These are phyloP conservation scores for Dasypogon diadema DNA, from an alignment of 2,888 invertebrate genomes.

Conservation along the genomic window DNA sequence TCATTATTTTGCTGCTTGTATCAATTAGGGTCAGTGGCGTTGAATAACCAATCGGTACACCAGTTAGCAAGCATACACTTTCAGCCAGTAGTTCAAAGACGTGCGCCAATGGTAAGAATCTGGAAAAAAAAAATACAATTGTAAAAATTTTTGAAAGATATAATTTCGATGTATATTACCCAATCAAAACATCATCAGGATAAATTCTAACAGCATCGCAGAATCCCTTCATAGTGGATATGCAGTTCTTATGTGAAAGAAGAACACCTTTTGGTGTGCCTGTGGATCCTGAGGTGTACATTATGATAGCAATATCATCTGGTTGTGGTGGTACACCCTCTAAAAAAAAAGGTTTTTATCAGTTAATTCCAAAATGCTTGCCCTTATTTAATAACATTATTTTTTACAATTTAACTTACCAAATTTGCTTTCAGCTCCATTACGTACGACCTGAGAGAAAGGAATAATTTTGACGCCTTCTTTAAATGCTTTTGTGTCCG, in stretches of 20 bases:
- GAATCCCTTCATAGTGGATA: slow-evolving; percentile 84
- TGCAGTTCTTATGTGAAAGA: slow-evolving; percentile 84
- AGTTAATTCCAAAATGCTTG: no score
- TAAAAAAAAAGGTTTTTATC: slow-evolving; percentile 66
- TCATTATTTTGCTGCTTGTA: slow-evolving; percentile 94
- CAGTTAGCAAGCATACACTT: slow-evolving; percentile 84
- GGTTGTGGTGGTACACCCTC: slow-evolving; percentile 75
- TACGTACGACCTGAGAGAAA: slow-evolving; percentile 78
- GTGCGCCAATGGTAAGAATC: slow-evolving; percentile 96
- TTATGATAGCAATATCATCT: slow-evolving; percentile 92
- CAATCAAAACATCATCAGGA: slow-evolving; percentile 87
- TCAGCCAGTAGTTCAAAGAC: slow-evolving; percentile 96
- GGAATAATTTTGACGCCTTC: slow-evolving; percentile 79
- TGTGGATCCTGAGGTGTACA: slow-evolving; percentile 99
- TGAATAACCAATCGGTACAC: slow-evolving; percentile 95
- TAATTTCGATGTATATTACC: slow-evolving; percentile 61
- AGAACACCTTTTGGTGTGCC: slow-evolving; percentile 94
- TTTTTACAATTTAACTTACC: slow-evolving; percentile 63
- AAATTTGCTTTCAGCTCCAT: slow-evolving; percentile 71
- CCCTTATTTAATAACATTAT: background rate
- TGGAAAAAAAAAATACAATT: slow-evolving; percentile 50
- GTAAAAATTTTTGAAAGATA: background rate
- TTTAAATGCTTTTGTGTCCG: slow-evolving; percentile 79
- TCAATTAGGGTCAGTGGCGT: slow-evolving; percentile 94
- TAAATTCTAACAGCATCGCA: slow-evolving; percentile 81